These are phyloP conservation scores for Drosophila nigromelanica DNA, from an alignment of 1,140 invertebrate species.

Conservation along the genomic window DNA sequence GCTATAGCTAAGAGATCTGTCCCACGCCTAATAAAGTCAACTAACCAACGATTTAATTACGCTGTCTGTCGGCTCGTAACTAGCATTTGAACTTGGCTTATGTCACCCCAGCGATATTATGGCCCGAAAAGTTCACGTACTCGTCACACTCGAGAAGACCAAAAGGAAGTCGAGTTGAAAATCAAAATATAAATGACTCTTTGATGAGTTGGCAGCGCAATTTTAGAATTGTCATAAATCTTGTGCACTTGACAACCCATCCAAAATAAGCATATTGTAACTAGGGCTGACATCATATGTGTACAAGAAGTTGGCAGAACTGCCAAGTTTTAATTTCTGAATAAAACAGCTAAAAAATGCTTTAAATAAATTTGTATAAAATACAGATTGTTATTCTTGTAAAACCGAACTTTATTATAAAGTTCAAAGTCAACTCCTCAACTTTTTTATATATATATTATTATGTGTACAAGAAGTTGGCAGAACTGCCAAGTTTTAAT, in stretches of 20 bases:
- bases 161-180: slow-evolving; percentile 67
- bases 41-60: slow-evolving; percentile 68
- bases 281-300: not conserved
- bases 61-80: slow-evolving; percentile 29
- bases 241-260: slow-evolving; percentile 60
- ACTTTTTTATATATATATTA: no score
- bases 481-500: no score
- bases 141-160: slow-evolving; percentile 65
- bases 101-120: slow-evolving; percentile 33
- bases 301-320: no score
- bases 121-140: slow-evolving; percentile 60
- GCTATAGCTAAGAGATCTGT: slow-evolving; percentile 59
- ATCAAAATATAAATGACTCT: slow-evolving; percentile 66
- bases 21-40: slow-evolving; percentile 69
- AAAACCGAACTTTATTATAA: no score
- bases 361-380: no score
- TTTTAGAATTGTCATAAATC: slow-evolving; percentile 68
- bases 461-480: no score
- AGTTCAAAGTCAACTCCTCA: no score
- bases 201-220: slow-evolving; percentile 61
- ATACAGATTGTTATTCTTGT: no score
- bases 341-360: no score
- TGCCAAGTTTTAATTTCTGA: no score
- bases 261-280: slow-evolving; percentile 32
- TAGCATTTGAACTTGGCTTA: slow-evolving; percentile 72